Evolutionary conservation across 2,113 vertebrate genomes (phyloP), one percentile per base, ranked within the genome.

Genomic region (Apeltes quadracus): DNA sequence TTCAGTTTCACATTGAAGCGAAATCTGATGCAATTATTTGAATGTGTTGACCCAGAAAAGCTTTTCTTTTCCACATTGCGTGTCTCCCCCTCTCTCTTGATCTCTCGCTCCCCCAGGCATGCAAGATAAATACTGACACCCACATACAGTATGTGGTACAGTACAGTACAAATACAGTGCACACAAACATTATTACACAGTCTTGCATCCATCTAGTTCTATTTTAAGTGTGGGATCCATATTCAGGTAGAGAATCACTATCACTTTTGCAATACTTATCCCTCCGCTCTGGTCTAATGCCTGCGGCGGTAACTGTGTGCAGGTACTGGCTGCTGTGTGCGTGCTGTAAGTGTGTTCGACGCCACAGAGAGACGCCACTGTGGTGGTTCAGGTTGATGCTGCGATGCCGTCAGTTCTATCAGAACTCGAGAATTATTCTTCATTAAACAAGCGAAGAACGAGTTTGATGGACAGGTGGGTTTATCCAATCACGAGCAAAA

Each of bases 1-100:
- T 38, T 73, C 67, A 62, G 43, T 87, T 90, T 84, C 59, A 77
- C 82, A 90, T 75, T 87, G 76, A 86, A 77, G 56, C 25, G 78
- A 80, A 83, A 76, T 58, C 74, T 69, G 70, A 70, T 32, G 50
- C 36, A 69, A 20, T 69, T 68, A 39, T 77, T 64, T 1, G 1
- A 59, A 63, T 39, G 29, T 50, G n/a, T 23, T 89, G 87, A 90
- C 85, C 90, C 83, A 90, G 88, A 88, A 90, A 90, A 80, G 67
- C 67, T 46, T 61, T 55, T 43, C 36, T 80, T 53, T 70, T 53
- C 29, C n/a, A 78, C 54, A 59, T 65, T 38, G 18, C 25, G 7
- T 61, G 14, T 48, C 22, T 43, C 29, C n/a, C 29, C 39, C 7
- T 48, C 22, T 43, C 32, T 34, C 32, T 34, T 22, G 20, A n/a